Evolutionary conservation across 1,140 invertebrate genomes (phyloP), one percentile per base, ranked within the genome.

Genomic region (Eueides isabella): DNA sequence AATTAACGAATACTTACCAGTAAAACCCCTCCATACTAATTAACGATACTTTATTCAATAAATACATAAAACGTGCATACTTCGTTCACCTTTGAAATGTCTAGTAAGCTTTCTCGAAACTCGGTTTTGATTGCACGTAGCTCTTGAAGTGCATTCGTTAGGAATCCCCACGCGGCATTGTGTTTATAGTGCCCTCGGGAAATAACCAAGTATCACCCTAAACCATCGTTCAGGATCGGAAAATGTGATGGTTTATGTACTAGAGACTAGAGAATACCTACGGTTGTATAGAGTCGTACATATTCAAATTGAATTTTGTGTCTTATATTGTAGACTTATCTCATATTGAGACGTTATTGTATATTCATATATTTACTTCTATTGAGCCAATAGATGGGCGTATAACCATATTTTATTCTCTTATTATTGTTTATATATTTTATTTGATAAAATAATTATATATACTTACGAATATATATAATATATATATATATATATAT

Each of bases 161-260:
- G 41, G 55, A 44, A 73, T 35, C 63, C 74, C 44, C 64, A 35
- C 30, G 33, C 61, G 63, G 64, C 48, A 80, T 81, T 75, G 80
- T 83, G 76, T 82, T 82, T 85, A 89, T 82, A 66, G 74, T 66
- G 61, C 87, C 85, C 79, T 75, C 74, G 87, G 87, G 87, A 89
- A 89, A 89, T 89, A 85, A 71, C 71, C 74, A 76, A 70, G 78
- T 72, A 82, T 74, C 73, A 70, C 69, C 71, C 67, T 67, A 71
- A 64, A 77, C 72, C 38, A 41, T 67, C 61, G 65, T 64, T 71
- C 68, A 44, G 48, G 48, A 70, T 70, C 68, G 68, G 33, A 41
- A 69, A 70, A 62, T 55, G 55, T 69, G 48, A 28, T 41, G 33
- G 19, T 63, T 63, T 70, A 70, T 28, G 35, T 70, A 70, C 61